These are phyloP conservation scores for Spilogale gracilis DNA, from an alignment of 2,113 vertebrate species.

Conservation along the genomic window DNA sequence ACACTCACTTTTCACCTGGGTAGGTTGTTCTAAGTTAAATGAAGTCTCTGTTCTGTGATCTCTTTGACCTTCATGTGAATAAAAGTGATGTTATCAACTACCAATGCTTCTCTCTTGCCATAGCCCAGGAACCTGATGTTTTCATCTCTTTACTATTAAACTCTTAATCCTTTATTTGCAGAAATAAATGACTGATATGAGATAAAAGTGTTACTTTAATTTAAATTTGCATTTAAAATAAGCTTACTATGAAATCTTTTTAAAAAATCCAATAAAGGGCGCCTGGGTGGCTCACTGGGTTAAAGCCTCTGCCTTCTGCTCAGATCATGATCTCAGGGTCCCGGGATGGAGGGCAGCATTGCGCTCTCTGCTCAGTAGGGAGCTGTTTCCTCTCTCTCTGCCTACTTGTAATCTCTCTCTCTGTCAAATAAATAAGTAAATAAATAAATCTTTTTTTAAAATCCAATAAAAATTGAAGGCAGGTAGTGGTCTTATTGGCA, in stretches of 20 bases:
- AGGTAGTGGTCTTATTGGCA: not conserved
- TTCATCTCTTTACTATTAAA: not conserved
- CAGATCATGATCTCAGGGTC: too few species aligned
- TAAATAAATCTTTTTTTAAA: not conserved
- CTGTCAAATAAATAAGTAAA: too few species aligned
- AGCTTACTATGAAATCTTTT: not conserved
- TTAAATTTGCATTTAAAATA: slow-evolving; percentile 1
- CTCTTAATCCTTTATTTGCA: slow-evolving; percentile 6
- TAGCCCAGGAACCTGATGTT: not conserved
- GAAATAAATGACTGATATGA: slow-evolving; percentile 20
- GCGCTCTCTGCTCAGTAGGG: too few species aligned
- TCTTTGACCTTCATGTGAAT: not conserved
- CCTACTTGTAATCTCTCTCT: too few species aligned
- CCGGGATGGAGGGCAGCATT: too few species aligned
- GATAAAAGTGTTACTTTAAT: not conserved
- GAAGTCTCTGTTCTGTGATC: not conserved
- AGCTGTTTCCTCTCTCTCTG: too few species aligned
- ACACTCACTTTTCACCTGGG: slow-evolving; percentile 11
- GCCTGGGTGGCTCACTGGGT: too few species aligned
- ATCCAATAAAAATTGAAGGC: not conserved
- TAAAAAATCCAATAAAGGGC: not conserved
- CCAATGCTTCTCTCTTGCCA: not conserved
- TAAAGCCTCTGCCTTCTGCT: too few species aligned
- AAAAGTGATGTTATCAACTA: not conserved
- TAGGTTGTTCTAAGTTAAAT: slow-evolving; percentile 22